phyloP scores from a whole-genome alignment of 1,140 invertebrate genomes.

The Zeugodacus cucurbitae region DNA sequence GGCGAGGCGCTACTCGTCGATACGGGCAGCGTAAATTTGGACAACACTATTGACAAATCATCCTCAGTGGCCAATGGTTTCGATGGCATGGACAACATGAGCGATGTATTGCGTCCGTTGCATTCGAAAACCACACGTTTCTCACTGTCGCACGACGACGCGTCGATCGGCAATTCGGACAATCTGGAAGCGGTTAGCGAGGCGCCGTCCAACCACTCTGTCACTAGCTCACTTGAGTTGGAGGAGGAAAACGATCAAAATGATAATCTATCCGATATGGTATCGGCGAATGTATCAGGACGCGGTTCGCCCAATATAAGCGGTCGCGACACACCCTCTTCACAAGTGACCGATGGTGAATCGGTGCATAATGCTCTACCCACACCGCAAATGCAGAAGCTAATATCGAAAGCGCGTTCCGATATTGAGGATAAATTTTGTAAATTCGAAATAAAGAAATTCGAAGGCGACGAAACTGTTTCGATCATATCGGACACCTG shows the following conservation, averaged over 20 bases:
- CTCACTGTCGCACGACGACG: conserved; percentile 90
- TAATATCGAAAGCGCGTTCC: conserved; percentile 82
- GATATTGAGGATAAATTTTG: conserved; percentile 99
- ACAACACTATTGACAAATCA: conserved; percentile 51
- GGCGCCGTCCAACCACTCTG: conserved; percentile 93
- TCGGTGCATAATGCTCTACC: conserved; percentile 67
- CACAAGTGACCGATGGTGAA: conserved; percentile 87
- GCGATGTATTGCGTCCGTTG: conserved; percentile 54
- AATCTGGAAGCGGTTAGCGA: conserved; percentile 95
- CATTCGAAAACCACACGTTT: conserved; percentile 69
- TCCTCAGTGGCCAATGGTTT: conserved; percentile 52
- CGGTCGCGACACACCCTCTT: conserved; percentile 94
- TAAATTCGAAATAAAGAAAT: conserved; percentile 95
- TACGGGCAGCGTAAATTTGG: conserved; percentile 48
- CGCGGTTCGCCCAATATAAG: conserved; percentile 80
- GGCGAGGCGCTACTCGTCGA: conserved; percentile 44
- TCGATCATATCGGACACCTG: conserved; percentile 97
- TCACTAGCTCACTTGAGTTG: conserved; percentile 89
- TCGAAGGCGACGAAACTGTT: conserved; percentile 92
- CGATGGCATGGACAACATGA: conserved; percentile 56
- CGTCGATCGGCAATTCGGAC: conserved; percentile 88
- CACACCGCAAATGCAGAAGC: conserved; percentile 69
- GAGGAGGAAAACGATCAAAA: conserved; percentile 91
- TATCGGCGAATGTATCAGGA: conserved; percentile 95
- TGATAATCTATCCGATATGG: conserved; percentile 96